Conservation (phyloP, 2,113 vertebrate genomes). For the Zosterops hypoxanthus region DNA sequence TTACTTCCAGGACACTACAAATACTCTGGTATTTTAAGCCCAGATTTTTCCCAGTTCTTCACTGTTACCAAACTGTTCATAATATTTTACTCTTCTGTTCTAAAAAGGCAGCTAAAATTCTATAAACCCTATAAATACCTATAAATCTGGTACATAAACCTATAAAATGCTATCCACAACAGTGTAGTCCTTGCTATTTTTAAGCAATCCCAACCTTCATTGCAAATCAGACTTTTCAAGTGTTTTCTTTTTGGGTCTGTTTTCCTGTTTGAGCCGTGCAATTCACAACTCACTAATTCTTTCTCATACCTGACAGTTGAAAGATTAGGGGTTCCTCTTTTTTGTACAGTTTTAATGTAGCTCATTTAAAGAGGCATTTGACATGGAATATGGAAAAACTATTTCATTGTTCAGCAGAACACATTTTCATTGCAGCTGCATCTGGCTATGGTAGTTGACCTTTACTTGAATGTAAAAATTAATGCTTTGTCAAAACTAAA, state of each 20-base stretch:
- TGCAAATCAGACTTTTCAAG: not conserved
- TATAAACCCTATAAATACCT: not conserved
- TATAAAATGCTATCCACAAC: not conserved
- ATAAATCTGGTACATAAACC: not conserved
- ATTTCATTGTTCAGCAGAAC: slow-evolving; percentile 14
- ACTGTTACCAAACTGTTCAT: not conserved
- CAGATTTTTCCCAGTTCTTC: not conserved
- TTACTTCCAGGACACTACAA: not conserved
- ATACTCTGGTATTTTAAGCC: not conserved
- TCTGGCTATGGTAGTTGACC: slow-evolving; percentile 20
- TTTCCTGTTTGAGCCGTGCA: not conserved
- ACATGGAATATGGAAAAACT: not conserved
- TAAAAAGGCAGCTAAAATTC: not conserved
- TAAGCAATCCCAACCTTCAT: not conserved
- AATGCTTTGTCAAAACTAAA: slow-evolving; percentile 45
- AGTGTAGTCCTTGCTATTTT: not conserved
- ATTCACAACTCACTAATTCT: not conserved
- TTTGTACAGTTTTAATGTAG: not conserved
- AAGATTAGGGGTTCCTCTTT: not conserved
- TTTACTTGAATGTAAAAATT: slow-evolving; percentile 47
- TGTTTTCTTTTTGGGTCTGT: not conserved
- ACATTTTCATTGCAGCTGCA: not conserved
- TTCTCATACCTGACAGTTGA: not conserved
- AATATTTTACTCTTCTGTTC: not conserved
- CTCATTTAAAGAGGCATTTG: slow-evolving; percentile 3